phyloP scores from a whole-genome alignment of 1,140 invertebrate genomes.

The Agrilus planipennis region DNA sequence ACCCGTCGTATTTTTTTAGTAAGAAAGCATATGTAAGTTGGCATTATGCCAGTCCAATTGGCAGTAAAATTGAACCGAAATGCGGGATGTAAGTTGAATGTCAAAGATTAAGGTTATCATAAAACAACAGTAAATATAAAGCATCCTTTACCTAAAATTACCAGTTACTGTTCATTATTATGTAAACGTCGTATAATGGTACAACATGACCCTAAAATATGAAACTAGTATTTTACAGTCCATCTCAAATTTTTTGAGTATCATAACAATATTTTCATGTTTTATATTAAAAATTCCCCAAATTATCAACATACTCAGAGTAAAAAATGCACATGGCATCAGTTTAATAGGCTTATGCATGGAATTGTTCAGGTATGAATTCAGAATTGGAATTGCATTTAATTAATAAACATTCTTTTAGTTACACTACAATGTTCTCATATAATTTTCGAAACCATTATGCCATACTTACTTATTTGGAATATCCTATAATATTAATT shows the following conservation, averaged over 20 bases:
- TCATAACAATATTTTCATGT: constrained; percentile 53
- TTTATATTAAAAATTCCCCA: constrained; percentile 59
- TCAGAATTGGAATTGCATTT: constrained; percentile 6
- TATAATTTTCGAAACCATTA: constrained; percentile 60
- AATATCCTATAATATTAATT: constrained; percentile 56
- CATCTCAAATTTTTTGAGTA: constrained; percentile 46
- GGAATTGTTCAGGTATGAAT: constrained; percentile 50
- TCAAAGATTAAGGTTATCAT: too few species aligned
- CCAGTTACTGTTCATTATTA: too few species aligned
- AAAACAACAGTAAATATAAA: too few species aligned
- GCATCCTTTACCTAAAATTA: too few species aligned
- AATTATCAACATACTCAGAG: constrained; percentile 45
- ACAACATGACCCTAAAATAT: background rate
- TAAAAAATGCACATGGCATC: constrained; percentile 48
- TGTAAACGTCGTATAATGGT: too few species aligned
- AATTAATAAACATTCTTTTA: constrained; percentile 36
- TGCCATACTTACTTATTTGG: constrained; percentile 54
- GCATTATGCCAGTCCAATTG: too few species aligned
- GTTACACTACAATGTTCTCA: constrained; percentile 54
- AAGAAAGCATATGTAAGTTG: too few species aligned
- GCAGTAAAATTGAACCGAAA: too few species aligned
- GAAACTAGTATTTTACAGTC: constrained; percentile 22
- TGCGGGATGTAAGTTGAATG: too few species aligned
- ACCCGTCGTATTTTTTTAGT: too few species aligned
- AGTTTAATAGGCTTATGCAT: constrained; percentile 48